phyloP scores from a whole-genome alignment of 1,140 invertebrate species.

The Pogonomyrmex barbatus region DNA sequence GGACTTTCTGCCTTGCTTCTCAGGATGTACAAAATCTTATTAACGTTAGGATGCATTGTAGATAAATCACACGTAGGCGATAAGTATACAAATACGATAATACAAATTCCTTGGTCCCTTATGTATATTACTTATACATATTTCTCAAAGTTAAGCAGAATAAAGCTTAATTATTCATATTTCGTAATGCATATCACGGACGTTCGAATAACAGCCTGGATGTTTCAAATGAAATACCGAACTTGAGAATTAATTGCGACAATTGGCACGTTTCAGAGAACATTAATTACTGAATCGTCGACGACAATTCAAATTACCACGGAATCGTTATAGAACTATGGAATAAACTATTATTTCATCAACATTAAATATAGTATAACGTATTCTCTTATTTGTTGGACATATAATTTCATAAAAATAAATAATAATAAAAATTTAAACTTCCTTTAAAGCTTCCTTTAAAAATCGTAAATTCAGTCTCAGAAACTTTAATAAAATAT shows the following conservation, averaged over 20 bases:
- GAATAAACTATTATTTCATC: not conserved
- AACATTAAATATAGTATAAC: not conserved
- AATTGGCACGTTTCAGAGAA: constrained; percentile 16
- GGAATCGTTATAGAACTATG: not conserved
- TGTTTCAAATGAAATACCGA: constrained; percentile 36
- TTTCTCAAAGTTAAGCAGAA: not conserved
- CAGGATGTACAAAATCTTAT: not conserved
- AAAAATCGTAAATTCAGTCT: not conserved
- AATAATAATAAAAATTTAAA: not conserved
- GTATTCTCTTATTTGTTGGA: not conserved
- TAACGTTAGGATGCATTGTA: not conserved
- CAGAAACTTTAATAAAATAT: not conserved
- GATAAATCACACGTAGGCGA: not conserved
- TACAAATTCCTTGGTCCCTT: not conserved
- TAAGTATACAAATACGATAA: not conserved
- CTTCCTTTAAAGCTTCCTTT: not conserved
- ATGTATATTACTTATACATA: not conserved
- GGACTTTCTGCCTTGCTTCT: not conserved
- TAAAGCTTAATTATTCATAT: constrained; percentile 50
- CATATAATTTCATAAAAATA: not conserved
- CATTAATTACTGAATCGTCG: constrained; percentile 13
- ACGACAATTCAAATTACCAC: not conserved
- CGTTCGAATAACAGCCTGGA: constrained; percentile 9
- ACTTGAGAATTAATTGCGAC: constrained; percentile 40
- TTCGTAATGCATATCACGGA: not conserved